These are phyloP conservation scores for Peromyscus californicus DNA, from an alignment of 2,113 vertebrate species.

Conservation along the genomic window DNA sequence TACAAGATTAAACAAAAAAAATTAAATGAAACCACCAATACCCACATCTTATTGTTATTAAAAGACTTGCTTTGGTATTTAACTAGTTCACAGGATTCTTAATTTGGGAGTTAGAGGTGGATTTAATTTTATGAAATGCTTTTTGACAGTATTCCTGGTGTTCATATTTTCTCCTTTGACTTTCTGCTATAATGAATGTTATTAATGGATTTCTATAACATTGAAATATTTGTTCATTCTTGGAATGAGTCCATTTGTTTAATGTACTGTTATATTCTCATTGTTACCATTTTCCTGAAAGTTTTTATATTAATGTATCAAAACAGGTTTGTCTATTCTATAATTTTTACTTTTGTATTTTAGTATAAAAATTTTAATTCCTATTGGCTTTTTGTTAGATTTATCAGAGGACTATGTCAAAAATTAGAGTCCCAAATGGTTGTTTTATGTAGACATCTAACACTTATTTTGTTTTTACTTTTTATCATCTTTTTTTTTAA, in stretches of 20 bases:
- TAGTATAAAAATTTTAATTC: slow-evolving; percentile 59
- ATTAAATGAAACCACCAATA: neutral
- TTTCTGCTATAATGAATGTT: slow-evolving; percentile 67
- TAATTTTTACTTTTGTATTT: slow-evolving; percentile 58
- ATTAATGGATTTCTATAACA: slow-evolving; percentile 72
- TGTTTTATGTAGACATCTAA: slow-evolving; percentile 10
- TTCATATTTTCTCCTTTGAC: slow-evolving; percentile 71
- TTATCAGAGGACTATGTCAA: neutral
- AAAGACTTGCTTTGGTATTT: neutral
- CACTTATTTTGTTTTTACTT: neutral
- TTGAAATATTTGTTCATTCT: slow-evolving; percentile 70
- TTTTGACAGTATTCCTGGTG: slow-evolving; percentile 59
- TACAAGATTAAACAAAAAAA: slow-evolving; percentile 49
- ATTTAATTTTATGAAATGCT: slow-evolving; percentile 61
- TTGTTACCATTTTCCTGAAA: slow-evolving; percentile 64
- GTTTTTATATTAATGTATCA: slow-evolving; percentile 37
- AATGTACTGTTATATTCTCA: slow-evolving; percentile 38
- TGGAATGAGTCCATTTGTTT: slow-evolving; percentile 64
- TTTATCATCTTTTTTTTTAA: neutral
- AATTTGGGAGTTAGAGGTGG: slow-evolving; percentile 13
- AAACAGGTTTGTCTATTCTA: slow-evolving; percentile 52
- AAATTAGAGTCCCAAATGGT: slow-evolving; percentile 2
- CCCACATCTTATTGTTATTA: neutral
- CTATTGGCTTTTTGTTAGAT: slow-evolving; percentile 54
- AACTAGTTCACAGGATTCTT: slow-evolving; percentile 1